phyloP scores from a whole-genome alignment of 2,113 vertebrate species.

The Erinaceus europaeus region DNA sequence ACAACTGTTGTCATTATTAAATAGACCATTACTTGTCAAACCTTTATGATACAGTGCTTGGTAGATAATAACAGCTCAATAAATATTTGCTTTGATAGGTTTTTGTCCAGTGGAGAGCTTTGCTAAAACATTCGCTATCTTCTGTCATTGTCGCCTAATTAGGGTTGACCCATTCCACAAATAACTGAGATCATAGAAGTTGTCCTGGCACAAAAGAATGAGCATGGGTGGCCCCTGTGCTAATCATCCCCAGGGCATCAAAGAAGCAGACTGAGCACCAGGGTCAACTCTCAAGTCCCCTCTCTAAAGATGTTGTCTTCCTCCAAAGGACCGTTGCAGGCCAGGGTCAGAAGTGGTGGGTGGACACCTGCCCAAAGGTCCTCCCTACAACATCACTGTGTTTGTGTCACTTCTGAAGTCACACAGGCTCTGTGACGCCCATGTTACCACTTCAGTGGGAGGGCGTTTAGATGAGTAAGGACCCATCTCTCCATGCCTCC shows the following conservation, averaged over 20 bases:
- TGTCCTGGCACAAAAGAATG: not conserved
- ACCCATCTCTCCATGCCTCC: not conserved
- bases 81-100: not conserved
- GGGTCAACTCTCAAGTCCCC: not conserved
- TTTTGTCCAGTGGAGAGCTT: not conserved
- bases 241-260: no score
- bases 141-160: not conserved
- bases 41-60: not conserved
- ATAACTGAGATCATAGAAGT: not conserved
- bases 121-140: not conserved
- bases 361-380: no score
- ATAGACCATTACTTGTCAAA: no score
- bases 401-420: no score
- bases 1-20: not conserved
- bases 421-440: no score
- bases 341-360: no score
- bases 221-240: not conserved
- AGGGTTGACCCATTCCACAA: not conserved
- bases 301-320: fast-evolving
- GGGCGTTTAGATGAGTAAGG: no score
- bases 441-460: no score
- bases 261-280: not conserved
- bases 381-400: no score
- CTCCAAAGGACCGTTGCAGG: fast-evolving
- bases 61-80: no score